Evolutionary conservation across 2,888 invertebrate genomes (phyloP).

Genomic region (Tromatobia lineatoria): DNA sequence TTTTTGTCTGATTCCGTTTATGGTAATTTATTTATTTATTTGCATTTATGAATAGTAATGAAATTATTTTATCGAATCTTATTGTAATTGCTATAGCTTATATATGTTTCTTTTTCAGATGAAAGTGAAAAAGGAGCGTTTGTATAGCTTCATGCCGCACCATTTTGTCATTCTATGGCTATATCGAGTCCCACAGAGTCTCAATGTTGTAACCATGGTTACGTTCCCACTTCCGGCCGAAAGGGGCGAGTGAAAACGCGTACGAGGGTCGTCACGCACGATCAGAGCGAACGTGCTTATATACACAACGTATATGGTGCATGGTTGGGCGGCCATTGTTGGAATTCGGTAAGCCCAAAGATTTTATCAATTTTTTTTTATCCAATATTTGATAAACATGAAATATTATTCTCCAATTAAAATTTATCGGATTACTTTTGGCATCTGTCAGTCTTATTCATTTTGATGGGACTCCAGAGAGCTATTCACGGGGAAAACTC

Average conservation of each 20-base stretch:
- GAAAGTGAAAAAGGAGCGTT: background rate
- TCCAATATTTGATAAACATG: background rate
- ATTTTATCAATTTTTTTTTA: slow-evolving; percentile 43
- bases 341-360: slow-evolving; percentile 70
- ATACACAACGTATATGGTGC: slow-evolving; percentile 24
- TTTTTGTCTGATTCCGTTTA: no score
- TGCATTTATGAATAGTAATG: background rate
- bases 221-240: slow-evolving; percentile 69
- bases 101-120: background rate
- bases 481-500: slow-evolving; percentile 46
- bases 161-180: slow-evolving; percentile 84
- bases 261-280: slow-evolving; percentile 66
- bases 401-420: slow-evolving; percentile 61
- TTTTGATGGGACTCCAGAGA: slow-evolving; percentile 33
- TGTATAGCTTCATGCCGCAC: slow-evolving; percentile 79
- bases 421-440: slow-evolving; percentile 61
- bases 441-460: slow-evolving; percentile 57
- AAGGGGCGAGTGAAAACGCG: slow-evolving; percentile 65
- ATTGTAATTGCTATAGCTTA: background rate
- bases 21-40: background rate
- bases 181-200: slow-evolving; percentile 72
- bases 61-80: no score
- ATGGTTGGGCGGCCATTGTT: slow-evolving; percentile 79
- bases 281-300: slow-evolving; percentile 57
- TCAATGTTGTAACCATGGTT: slow-evolving; percentile 85